A percentile compares a stretch with the other conserved stretches of the same genome.
Conservation (phyloP, 2,888 invertebrate genomes). For the Drosophila paramelanica region DNA sequence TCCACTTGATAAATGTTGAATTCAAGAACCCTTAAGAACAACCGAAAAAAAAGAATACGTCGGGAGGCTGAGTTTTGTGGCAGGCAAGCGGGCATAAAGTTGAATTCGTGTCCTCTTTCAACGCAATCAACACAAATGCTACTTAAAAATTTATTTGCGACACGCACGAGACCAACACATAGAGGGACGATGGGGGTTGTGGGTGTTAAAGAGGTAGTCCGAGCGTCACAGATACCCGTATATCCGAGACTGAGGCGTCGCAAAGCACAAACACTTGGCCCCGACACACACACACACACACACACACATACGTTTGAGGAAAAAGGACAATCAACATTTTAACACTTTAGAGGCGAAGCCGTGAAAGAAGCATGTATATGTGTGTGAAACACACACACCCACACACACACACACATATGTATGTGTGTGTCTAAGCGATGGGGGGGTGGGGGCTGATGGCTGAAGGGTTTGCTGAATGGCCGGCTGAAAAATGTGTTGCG, state of each 20-base stretch:
- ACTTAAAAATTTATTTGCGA: conserved; percentile 81
- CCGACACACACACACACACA: conserved; percentile 27
- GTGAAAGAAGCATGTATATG: conserved; percentile 48
- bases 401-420: background rate
- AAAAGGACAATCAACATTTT: conserved; percentile 81
- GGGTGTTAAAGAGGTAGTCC: conserved; percentile 4
- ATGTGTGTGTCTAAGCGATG: background rate
- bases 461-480: conserved; percentile 44
- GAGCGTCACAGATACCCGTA: conserved; percentile 53
- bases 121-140: conserved; percentile 81
- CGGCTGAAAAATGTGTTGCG: conserved; percentile 74
- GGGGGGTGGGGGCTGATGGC: background rate
- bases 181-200: background rate
- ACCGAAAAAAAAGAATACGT: background rate
- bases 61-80: conserved; percentile 30
- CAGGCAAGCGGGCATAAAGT: conserved; percentile 45
- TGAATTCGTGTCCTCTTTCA: conserved; percentile 74
- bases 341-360: conserved; percentile 70
- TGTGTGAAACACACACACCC: background rate
- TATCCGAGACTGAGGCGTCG: conserved; percentile 65
- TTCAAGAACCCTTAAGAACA: conserved; percentile 56
- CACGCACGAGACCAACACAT: conserved; percentile 67
- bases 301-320: conserved; percentile 21
- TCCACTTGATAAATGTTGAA: conserved; percentile 71
- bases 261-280: conserved; percentile 71